Percentiles rank a stretch among this genome's conserved stretches.
Conservation (phyloP, 2,888 invertebrate genomes). For the Emmelina monodactyla region DNA sequence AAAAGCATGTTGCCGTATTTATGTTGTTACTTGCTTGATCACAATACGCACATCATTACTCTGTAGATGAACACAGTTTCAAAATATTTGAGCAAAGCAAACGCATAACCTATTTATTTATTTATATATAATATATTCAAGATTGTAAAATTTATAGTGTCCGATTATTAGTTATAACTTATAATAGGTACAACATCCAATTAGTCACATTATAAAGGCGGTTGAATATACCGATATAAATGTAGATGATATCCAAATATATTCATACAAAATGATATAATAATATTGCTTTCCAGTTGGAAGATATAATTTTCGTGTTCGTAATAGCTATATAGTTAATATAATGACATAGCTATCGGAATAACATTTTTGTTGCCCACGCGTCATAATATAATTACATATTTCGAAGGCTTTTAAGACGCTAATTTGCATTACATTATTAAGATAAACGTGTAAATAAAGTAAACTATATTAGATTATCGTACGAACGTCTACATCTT, state of each 20-base stretch:
- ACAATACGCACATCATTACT: too few species aligned
- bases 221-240: too few species aligned
- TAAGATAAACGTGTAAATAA: conserved; percentile 62
- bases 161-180: too few species aligned
- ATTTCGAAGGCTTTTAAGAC: conserved; percentile 49
- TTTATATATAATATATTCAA: too few species aligned
- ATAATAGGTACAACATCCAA: too few species aligned
- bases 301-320: conserved; percentile 34
- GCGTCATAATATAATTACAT: conserved; percentile 31
- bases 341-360: conserved; percentile 22
- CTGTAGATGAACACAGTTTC: too few species aligned
- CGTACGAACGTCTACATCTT: conserved; percentile 41
- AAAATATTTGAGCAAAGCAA: too few species aligned
- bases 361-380: conserved; percentile 40
- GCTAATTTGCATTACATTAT: conserved; percentile 53
- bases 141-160: too few species aligned
- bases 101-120: too few species aligned
- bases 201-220: too few species aligned
- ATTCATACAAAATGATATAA: conserved; percentile 36
- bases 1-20: too few species aligned
- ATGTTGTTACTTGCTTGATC: too few species aligned
- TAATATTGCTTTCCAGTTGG: conserved; percentile 49
- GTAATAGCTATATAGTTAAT: conserved; percentile 4
- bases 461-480: conserved; percentile 48
- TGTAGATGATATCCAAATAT: conserved; percentile 22